A percentile compares a stretch with the other conserved stretches of the same genome.
phyloP scores from a whole-genome alignment of 2,888 invertebrate genomes.

The Torymus auratus region DNA sequence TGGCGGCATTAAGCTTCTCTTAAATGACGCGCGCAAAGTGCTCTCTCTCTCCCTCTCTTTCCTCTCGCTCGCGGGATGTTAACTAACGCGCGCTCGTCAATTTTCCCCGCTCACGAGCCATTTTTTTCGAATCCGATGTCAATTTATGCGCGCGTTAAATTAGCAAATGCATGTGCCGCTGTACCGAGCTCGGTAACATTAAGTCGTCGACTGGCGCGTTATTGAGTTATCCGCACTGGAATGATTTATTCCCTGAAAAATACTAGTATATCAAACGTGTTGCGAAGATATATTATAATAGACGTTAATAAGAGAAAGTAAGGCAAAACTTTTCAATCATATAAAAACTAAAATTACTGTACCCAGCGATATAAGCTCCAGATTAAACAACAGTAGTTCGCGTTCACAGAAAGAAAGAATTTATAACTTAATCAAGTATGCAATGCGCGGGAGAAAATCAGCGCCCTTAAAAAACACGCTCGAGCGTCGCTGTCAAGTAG shows the following conservation, averaged over 20 bases:
- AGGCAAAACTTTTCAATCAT: too few relatives aligned
- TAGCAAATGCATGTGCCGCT: background rate
- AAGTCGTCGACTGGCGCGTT: too few relatives aligned
- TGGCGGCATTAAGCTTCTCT: conserved; percentile 70
- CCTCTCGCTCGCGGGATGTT: conserved; percentile 3
- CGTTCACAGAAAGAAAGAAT: background rate
- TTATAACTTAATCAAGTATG: background rate
- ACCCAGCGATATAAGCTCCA: too few relatives aligned
- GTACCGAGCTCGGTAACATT: background rate
- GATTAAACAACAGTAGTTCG: too few relatives aligned
- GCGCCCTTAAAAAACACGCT: background rate
- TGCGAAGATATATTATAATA: too few relatives aligned
- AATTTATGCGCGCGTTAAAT: background rate
- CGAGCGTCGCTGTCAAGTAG: background rate
- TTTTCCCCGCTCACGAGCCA: background rate
- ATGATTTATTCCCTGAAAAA: too few relatives aligned
- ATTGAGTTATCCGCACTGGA: too few relatives aligned
- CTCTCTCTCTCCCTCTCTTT: conserved; percentile 58
- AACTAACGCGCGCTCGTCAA: conserved; percentile 29
- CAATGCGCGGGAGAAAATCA: background rate
- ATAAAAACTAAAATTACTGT: too few relatives aligned
- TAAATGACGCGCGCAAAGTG: conserved; percentile 71
- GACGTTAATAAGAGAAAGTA: too few relatives aligned
- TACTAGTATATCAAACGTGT: too few relatives aligned
- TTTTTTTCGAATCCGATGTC: conserved; percentile 4